Base-by-base conservation (phyloP, 2,797 vertebrate species). In the Thamnophis elegans region DNA sequence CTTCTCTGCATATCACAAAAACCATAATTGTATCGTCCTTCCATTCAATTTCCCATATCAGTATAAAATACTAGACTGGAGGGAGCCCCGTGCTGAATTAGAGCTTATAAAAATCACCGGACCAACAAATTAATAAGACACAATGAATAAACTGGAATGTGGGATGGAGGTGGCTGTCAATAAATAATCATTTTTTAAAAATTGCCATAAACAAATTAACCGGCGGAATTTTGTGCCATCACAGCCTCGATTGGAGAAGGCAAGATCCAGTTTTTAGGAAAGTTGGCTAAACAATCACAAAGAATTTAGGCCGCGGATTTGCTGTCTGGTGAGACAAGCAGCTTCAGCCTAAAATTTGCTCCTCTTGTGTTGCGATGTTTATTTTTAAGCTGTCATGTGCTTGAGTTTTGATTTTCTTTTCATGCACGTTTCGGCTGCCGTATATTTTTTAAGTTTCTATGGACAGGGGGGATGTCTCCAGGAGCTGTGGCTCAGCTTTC, bases 51-150 rank as follows among this genome's bases (percentile, higher is more conserved):
- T 95, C 94, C 95, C 96, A 65, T 97, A 97, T 97, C 96, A 97
- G 56, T 96, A 97, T 96, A 96, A 97, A 97, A 96, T 95, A 95
- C 55, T 85, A 92, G 97, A 90, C 95, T 94, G 90, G 94, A 93
- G 96, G 95, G 95, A 94, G 95, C 92, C 95, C 95, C 94, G 85
- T 93, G 94, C 95, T 91, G 96, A 97, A 97, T 94, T 94, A 94
- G 94, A 94, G 95, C 94, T 96, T 96, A 96, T 97, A 98, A 97
- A 98, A 98, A 95, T 93, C 96, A 96, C 95, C 95, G 95, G 95
- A 97, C 94, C 97, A 97, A 96, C 96, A 97, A 97, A 97, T 97
- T 97, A 97, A 97, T 97, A 97, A 97, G 96, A 93, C 93, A 95
- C 95, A 97, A 96, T 96, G 94, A 96, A 96, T 96, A 97, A 97